These are phyloP conservation scores for Gambusia affinis DNA, from an alignment of 2,113 vertebrate genomes.

Conservation along the genomic window DNA sequence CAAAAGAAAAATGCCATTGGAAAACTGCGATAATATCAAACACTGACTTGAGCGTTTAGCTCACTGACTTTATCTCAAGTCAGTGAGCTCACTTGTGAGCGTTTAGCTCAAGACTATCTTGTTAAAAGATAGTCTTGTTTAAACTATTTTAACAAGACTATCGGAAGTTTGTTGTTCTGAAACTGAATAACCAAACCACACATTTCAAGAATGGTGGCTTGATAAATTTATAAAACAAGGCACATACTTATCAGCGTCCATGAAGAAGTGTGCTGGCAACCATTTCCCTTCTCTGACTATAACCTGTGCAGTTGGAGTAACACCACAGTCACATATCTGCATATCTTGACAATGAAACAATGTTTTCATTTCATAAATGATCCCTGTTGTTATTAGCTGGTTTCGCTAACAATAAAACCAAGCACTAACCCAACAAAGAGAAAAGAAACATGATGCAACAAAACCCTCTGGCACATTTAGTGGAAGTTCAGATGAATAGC, in stretches of 20 bases:
- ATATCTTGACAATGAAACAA: slow-evolving; percentile 46
- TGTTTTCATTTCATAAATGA: slow-evolving; percentile 45
- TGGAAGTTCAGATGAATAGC: slow-evolving; percentile 48
- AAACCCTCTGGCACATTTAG: slow-evolving; percentile 35
- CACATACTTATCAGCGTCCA: slow-evolving; percentile 36
- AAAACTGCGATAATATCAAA: slow-evolving; percentile 4
- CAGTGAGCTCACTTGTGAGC: too few species aligned
- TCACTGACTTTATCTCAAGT: too few species aligned
- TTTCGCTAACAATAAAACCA: slow-evolving; percentile 24
- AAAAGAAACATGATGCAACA: slow-evolving; percentile 40
- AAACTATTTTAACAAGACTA: slow-evolving; percentile 19
- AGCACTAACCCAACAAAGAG: slow-evolving; percentile 18
- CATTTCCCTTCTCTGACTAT: slow-evolving; percentile 41
- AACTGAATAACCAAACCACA: slow-evolving; percentile 11
- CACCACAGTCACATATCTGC: slow-evolving; percentile 33
- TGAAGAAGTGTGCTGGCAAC: slow-evolving; percentile 29
- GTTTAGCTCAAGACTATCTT: too few species aligned
- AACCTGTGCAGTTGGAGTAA: slow-evolving; percentile 15
- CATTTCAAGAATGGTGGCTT: slow-evolving; percentile 42
- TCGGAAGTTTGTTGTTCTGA: slow-evolving; percentile 3
- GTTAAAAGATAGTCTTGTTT: too few species aligned
- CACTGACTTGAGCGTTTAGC: background rate
- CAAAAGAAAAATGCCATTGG: too few species aligned
- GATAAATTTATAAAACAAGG: slow-evolving; percentile 18
- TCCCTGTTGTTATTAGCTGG: slow-evolving; percentile 15